These are phyloP conservation scores for Rallus crepitans DNA, from an alignment of 2,797 vertebrate species.

Conservation along the genomic window DNA sequence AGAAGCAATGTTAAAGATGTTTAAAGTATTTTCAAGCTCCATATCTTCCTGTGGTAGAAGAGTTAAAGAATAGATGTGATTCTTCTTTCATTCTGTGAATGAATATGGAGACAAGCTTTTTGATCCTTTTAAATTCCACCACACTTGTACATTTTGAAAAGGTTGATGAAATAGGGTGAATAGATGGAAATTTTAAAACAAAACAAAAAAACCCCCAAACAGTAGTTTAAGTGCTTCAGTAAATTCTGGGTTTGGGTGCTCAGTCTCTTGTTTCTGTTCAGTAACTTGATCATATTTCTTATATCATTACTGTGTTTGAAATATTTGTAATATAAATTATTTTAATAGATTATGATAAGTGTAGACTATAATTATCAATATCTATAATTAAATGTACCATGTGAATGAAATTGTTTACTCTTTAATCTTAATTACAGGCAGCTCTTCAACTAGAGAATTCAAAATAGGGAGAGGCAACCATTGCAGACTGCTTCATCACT, in stretches of 20 bases:
- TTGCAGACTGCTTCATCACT: conserved; percentile 5
- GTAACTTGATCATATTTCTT: not conserved
- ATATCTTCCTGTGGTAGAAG: not conserved
- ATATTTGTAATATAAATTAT: conserved; percentile 47
- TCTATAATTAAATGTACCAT: conserved; percentile 51
- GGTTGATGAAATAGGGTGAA: not conserved
- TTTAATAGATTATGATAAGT: conserved; percentile 29
- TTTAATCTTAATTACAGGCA: conserved; percentile 62
- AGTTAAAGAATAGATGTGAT: not conserved
- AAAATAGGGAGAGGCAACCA: conserved; percentile 34
- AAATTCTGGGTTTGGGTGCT: not conserved
- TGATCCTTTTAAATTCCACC: not conserved
- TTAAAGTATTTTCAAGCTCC: not conserved
- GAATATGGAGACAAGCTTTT: not conserved
- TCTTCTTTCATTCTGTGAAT: not conserved
- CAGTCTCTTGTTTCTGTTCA: not conserved
- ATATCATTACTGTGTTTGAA: conserved; percentile 1
- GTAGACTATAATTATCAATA: conserved; percentile 43
- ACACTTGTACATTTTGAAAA: not conserved
- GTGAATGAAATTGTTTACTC: conserved; percentile 57
- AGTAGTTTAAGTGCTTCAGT: not conserved
- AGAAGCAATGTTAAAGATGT: not conserved
- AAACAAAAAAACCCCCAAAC: not conserved
- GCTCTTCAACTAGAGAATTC: conserved; percentile 43
- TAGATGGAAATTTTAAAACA: not conserved